These are phyloP conservation scores for Polymixis lichenea DNA, from an alignment of 2,888 invertebrate species.

Conservation along the genomic window DNA sequence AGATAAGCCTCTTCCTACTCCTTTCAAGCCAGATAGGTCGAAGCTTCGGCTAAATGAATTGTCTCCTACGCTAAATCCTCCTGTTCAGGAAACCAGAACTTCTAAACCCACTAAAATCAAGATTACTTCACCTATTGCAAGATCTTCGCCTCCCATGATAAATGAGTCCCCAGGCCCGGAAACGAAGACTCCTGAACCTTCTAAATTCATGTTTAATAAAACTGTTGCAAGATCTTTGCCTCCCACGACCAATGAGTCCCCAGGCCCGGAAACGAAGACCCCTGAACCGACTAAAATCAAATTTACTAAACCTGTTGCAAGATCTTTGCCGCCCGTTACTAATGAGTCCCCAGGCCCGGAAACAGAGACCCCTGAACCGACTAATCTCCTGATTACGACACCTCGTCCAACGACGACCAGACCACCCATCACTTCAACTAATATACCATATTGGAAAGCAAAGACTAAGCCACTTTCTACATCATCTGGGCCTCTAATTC, in stretches of 20 bases:
- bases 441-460: constrained; percentile 25
- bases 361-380: background rate
- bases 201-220: background rate
- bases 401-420: background rate
- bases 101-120: background rate
- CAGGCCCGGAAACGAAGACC: background rate
- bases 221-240: background rate
- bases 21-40: background rate
- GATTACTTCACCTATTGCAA: background rate
- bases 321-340: background rate
- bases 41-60: background rate
- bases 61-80: background rate
- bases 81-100: background rate
- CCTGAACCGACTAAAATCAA: background rate
- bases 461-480: background rate
- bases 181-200: background rate
- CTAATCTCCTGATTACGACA: constrained; percentile 2
- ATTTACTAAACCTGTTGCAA: background rate
- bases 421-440: constrained; percentile 16
- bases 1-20: background rate
- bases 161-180: background rate
- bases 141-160: background rate
- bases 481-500: constrained; percentile 1
- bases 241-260: too few relatives aligned
- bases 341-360: background rate